Conservation (phyloP, 2,797 vertebrate genomes). For the Microtus californicus region DNA sequence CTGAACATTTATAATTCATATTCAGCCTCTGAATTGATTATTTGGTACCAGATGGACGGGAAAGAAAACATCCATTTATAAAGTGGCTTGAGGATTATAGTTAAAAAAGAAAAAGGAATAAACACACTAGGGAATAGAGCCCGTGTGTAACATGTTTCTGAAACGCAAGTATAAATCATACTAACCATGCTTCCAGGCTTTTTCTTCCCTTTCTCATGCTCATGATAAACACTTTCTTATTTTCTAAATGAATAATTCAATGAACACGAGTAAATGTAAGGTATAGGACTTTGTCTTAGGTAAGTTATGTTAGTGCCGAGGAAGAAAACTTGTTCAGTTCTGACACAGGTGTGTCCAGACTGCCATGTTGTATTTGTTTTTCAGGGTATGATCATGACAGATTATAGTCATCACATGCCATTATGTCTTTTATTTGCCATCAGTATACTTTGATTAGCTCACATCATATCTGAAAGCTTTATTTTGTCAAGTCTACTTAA, state of each 20-base stretch:
- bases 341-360: not conserved
- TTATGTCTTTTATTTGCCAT: not conserved
- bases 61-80: too few species aligned
- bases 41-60: too few species aligned
- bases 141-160: not conserved
- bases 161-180: not conserved
- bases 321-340: not conserved
- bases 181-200: not conserved
- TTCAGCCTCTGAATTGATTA: too few species aligned
- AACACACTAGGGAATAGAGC: not conserved
- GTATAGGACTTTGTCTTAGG: not conserved
- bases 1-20: too few species aligned
- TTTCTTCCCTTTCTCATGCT: not conserved
- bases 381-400: not conserved
- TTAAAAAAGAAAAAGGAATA: constrained; percentile 4
- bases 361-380: not conserved
- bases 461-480: not conserved
- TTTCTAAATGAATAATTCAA: not conserved
- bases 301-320: not conserved
- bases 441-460: not conserved
- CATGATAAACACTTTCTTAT: not conserved
- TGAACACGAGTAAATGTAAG: not conserved
- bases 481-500: not conserved
- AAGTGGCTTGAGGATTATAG: constrained; percentile 34
- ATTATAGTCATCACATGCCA: not conserved